Percentiles rank a stretch among this genome's conserved stretches.
Conservation (phyloP, 2,888 invertebrate genomes). For the Brenthis ino region DNA sequence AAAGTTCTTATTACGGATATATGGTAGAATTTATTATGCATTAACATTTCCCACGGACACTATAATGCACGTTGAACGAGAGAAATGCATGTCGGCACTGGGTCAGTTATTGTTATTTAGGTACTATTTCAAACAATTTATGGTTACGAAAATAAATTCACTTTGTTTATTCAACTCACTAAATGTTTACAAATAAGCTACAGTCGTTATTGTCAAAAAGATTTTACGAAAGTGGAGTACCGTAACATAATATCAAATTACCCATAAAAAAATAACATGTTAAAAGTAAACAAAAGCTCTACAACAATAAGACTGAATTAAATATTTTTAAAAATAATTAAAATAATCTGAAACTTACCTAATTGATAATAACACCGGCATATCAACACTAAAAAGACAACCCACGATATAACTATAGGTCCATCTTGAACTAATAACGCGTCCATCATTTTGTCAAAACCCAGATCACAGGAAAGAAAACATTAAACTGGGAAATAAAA, state of each 20-base stretch:
- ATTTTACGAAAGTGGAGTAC: too few relatives aligned
- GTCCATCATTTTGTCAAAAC: constrained; percentile 52
- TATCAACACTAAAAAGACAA: constrained; percentile 70
- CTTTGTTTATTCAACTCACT: background rate
- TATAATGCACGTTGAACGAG: constrained; percentile 8
- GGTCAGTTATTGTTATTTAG: constrained; percentile 15
- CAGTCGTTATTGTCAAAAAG: too few relatives aligned
- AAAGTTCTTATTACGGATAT: background rate
- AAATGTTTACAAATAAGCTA: too few relatives aligned
- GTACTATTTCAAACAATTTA: constrained; percentile 9
- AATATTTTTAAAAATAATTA: background rate
- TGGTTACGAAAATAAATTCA: background rate
- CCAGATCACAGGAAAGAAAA: constrained; percentile 24
- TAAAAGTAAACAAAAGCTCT: background rate
- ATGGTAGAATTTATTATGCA: constrained; percentile 5
- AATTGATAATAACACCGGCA: constrained; percentile 73
- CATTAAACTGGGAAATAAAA: constrained; percentile 35
- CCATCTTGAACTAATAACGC: constrained; percentile 66
- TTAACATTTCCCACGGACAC: background rate
- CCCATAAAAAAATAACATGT: too few relatives aligned
- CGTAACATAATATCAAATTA: too few relatives aligned
- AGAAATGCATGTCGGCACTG: background rate
- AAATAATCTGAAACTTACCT: constrained; percentile 42
- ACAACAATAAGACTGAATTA: background rate
- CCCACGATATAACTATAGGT: constrained; percentile 73